These are phyloP conservation scores for Fistularia tabacaria DNA, from an alignment of 2,797 vertebrate genomes.

Conservation along the genomic window DNA sequence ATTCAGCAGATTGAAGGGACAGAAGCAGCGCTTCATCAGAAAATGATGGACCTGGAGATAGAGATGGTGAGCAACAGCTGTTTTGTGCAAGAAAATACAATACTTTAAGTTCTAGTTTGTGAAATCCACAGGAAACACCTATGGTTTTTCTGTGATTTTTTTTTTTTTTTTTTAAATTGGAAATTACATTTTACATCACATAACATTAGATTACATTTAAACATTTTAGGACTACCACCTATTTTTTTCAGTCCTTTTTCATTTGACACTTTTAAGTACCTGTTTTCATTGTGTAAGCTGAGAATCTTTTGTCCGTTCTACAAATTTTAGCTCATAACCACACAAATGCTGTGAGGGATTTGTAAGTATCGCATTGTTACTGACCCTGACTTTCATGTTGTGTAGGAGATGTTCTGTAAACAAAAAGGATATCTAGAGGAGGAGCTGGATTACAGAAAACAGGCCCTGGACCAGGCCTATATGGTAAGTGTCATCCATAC, in stretches of 20 bases:
- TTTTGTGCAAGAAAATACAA: neutral
- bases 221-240: too few relatives aligned
- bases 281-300: too few relatives aligned
- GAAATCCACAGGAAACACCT: too few relatives aligned
- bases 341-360: too few relatives aligned
- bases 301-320: neutral
- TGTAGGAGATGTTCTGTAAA: conserved; percentile 97
- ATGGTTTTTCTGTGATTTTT: too few relatives aligned
- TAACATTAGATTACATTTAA: too few relatives aligned
- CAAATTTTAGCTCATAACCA: too few relatives aligned
- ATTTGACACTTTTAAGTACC: too few relatives aligned
- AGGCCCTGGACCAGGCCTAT: conserved; percentile 96
- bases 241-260: too few relatives aligned
- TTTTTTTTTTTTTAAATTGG: too few relatives aligned
- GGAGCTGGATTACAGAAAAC: conserved; percentile 96
- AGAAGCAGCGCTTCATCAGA: conserved; percentile 95
- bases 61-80: conserved; percentile 84
- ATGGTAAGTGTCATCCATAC: conserved; percentile 76
- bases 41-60: conserved; percentile 97
- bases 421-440: conserved; percentile 98
- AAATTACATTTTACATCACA: too few relatives aligned
- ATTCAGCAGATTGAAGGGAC: conserved; percentile 98
- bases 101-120: neutral
- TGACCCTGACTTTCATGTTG: neutral
- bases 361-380: too few relatives aligned